phyloP scores from a whole-genome alignment of 1,140 invertebrate species.

The Maniola jurtina region DNA sequence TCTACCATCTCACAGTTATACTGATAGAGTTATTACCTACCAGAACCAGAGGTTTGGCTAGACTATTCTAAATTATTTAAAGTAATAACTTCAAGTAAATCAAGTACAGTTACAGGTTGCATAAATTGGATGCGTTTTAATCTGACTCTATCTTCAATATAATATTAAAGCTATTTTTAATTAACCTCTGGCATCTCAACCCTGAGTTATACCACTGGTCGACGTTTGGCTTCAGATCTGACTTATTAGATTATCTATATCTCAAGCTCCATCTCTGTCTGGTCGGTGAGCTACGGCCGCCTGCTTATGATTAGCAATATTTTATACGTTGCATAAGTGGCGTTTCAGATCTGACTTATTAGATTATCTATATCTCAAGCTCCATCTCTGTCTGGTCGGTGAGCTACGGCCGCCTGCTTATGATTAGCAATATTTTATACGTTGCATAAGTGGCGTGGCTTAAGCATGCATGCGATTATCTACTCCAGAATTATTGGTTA shows the following conservation, averaged over 20 bases:
- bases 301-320: conserved; percentile 72
- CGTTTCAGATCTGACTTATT: conserved; percentile 76
- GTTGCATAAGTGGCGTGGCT: conserved; percentile 62
- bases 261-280: conserved; percentile 62
- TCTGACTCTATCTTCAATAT: conserved; percentile 64
- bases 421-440: conserved; percentile 73
- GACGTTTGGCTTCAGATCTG: conserved; percentile 72
- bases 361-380: conserved; percentile 72
- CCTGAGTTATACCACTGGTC: conserved; percentile 70
- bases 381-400: conserved; percentile 58
- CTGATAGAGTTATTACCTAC: too few species aligned
- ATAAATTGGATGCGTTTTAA: conserved; percentile 58
- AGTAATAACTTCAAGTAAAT: not conserved
- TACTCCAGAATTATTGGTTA: conserved; percentile 48
- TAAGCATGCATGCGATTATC: conserved; percentile 55
- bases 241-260: conserved; percentile 77
- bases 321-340: conserved; percentile 69
- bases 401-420: conserved; percentile 46
- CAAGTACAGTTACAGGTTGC: conserved; percentile 31
- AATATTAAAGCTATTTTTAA: conserved; percentile 77
- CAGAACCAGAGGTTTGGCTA: too few species aligned
- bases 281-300: conserved; percentile 38
- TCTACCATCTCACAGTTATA: too few species aligned
- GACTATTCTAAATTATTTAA: not conserved
- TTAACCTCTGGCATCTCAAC: conserved; percentile 75